Evolutionary conservation across 2,797 vertebrate species (phyloP).

Genomic region (Ptychadena robeensis): DNA sequence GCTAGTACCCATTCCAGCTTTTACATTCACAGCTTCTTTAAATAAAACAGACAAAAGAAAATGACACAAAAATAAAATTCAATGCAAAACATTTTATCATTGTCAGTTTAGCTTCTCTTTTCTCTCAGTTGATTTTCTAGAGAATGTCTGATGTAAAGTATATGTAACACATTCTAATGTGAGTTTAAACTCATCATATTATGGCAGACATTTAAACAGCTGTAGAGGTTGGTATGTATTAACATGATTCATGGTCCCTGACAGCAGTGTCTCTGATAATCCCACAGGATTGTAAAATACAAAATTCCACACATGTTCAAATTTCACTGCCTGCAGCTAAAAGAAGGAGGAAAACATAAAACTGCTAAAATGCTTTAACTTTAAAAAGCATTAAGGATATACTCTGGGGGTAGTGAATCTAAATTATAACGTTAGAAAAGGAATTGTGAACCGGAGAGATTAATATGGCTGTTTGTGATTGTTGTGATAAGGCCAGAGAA

Average conservation of each 20-base stretch:
- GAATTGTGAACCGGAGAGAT: constrained; percentile 83
- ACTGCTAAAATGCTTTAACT: constrained; percentile 86
- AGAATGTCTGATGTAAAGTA: constrained; percentile 76
- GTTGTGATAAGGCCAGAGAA: constrained; percentile 81
- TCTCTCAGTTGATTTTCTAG: constrained; percentile 68
- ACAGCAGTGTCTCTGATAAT: constrained; percentile 83
- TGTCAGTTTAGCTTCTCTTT: constrained; percentile 65
- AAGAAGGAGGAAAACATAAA: constrained; percentile 78
- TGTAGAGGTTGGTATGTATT: constrained; percentile 84
- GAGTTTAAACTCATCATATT: constrained; percentile 85
- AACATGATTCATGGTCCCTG: constrained; percentile 85
- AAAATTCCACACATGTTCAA: constrained; percentile 82
- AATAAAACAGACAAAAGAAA: background rate
- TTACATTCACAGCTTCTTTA: background rate
- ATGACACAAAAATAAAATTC: background rate
- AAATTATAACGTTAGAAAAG: constrained; percentile 84
- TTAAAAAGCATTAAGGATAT: constrained; percentile 84
- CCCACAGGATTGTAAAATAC: constrained; percentile 82
- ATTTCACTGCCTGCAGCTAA: constrained; percentile 86
- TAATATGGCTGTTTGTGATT: constrained; percentile 84
- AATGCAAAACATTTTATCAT: constrained; percentile 68
- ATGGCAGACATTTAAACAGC: constrained; percentile 86
- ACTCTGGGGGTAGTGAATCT: constrained; percentile 81
- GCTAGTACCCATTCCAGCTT: background rate
- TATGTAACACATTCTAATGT: constrained; percentile 79